These are phyloP conservation scores for Aethina tumida DNA, from an alignment of 1,140 invertebrate genomes.

Conservation along the genomic window DNA sequence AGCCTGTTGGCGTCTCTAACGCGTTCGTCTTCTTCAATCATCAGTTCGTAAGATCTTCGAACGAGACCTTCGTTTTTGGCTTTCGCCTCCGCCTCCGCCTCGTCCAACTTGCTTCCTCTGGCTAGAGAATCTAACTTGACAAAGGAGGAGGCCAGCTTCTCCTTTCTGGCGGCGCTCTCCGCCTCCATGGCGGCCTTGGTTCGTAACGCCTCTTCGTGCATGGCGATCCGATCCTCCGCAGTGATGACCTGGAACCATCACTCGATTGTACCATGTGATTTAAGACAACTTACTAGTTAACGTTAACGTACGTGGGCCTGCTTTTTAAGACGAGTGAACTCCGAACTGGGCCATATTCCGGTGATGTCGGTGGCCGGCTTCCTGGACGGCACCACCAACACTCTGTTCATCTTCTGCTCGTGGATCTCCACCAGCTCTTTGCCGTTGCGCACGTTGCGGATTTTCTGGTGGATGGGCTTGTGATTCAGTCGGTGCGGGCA, in stretches of 20 bases:
- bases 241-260: slow-evolving; percentile 18
- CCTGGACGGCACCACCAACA: slow-evolving; percentile 22
- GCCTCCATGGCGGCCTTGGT: slow-evolving; percentile 11
- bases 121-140: slow-evolving; percentile 15
- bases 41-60: slow-evolving; percentile 27
- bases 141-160: slow-evolving; percentile 19
- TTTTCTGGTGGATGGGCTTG: too few species aligned
- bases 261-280: not conserved
- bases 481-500: too few species aligned
- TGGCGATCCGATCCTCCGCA: slow-evolving; percentile 18
- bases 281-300: not conserved
- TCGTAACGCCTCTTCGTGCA: slow-evolving; percentile 21
- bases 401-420: too few species aligned
- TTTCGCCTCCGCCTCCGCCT: slow-evolving; percentile 26
- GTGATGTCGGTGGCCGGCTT: slow-evolving; percentile 19
- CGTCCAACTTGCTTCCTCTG: slow-evolving; percentile 8
- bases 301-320: slow-evolving; percentile 20
- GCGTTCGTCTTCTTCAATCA: slow-evolving; percentile 50
- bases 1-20: slow-evolving; percentile 55
- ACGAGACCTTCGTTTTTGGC: slow-evolving; percentile 28
- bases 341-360: slow-evolving; percentile 18
- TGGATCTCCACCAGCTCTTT: too few species aligned
- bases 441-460: too few species aligned
- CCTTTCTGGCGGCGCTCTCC: slow-evolving; percentile 23
- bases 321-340: slow-evolving; percentile 24